Conservation (phyloP, 2,888 invertebrate genomes). For the Subacronicta megacephala region DNA sequence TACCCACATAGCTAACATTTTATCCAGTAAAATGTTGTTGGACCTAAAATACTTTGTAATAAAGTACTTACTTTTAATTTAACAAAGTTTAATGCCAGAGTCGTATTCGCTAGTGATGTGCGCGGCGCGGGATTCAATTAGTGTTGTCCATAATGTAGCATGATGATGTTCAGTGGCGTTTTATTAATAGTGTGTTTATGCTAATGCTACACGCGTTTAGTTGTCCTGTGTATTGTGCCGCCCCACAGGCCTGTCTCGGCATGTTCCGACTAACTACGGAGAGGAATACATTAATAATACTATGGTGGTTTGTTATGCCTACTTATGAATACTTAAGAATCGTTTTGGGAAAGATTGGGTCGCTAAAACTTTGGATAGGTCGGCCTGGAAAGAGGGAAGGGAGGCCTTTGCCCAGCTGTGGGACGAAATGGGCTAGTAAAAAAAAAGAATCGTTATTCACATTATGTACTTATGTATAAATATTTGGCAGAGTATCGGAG, state of each 20-base stretch:
- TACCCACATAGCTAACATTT: not conserved
- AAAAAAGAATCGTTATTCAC: not conserved
- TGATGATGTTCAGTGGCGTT: constrained; percentile 12
- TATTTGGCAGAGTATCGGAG: too few relatives aligned
- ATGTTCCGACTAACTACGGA: not conserved
- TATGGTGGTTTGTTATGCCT: constrained; percentile 1
- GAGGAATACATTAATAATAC: constrained; percentile 18
- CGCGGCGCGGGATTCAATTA: constrained; percentile 16
- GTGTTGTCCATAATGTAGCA: constrained; percentile 22
- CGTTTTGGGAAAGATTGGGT: too few relatives aligned
- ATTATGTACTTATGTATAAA: not conserved
- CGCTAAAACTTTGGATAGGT: too few relatives aligned
- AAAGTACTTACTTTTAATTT: too few relatives aligned
- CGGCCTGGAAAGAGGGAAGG: too few relatives aligned
- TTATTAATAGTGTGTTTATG: constrained; percentile 45
- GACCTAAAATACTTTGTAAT: constrained; percentile 6
- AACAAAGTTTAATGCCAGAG: constrained; percentile 17
- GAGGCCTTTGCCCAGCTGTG: too few relatives aligned
- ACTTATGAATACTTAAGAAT: not conserved
- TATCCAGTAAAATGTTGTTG: constrained; percentile 3
- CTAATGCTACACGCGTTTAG: constrained; percentile 25
- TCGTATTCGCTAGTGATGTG: constrained; percentile 12
- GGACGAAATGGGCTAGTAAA: too few relatives aligned
- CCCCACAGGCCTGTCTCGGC: not conserved
- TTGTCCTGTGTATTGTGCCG: not conserved